Base-by-base conservation (phyloP, 2,797 vertebrate genomes). In the Petrocephalus sullivani region DNA sequence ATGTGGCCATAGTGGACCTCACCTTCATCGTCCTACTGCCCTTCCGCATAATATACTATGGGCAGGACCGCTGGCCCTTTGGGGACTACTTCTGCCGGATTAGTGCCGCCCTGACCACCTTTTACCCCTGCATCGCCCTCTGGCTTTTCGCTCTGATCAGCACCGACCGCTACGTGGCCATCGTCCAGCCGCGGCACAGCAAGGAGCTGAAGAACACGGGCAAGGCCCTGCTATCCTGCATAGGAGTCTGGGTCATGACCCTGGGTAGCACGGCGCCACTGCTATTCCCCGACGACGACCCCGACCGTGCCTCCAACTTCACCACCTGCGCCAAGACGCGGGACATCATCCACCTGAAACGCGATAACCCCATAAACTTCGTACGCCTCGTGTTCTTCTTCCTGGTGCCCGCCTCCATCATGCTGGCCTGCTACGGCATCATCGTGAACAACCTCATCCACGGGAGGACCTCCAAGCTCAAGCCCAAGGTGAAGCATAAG, bases 131-230 rank as follows among this genome's bases (percentile, higher is more conserved):
- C 92, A 96, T 98, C 88, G 98, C 98, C 41, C 95, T 99, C 49
- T 99, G 98, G 98, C 93, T 99, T 87, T 96, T 99, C 0, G 96
- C 97, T 81, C 96, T 99, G 88, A 98, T 99, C 89, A 99, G 98
- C 0, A 93, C 97, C 0, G 98, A 99, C 93, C 97, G 98, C 91
- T 99, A 98, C 89, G 97, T 98, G 95, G 98, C 98, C 89, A 97
- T 99, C 9, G 97, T 99, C 6, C 98, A 99, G 93, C 98, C 98
- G 0, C 97, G 96, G 88, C 96, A 98, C 0, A 94, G 95, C 92
- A 98, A 97, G 92, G 97, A 98, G 93, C 94, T 99, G 10, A 98
- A 97, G 93, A 98, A 98, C 1, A 94, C 97, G 12, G 94, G 94
- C 87, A 99, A 99, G 90, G 97, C 98, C 0, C 33, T 96, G 91